Evolutionary conservation across 2,797 vertebrate genomes (phyloP), one percentile per base, ranked within the genome.

Genomic region (Psittacula echo): DNA sequence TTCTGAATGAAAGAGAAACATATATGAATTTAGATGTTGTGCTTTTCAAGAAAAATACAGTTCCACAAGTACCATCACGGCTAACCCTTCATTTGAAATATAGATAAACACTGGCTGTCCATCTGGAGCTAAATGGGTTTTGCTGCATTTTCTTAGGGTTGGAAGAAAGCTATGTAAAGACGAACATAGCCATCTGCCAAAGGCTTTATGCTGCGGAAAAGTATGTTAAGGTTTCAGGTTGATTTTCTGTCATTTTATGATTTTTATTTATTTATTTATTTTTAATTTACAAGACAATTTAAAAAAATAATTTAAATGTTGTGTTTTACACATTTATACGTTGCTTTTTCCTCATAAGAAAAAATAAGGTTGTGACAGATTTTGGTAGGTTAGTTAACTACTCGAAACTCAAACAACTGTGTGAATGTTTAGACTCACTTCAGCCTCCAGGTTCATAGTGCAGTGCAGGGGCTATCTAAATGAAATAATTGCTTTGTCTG

Each of bases 401-500:
- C 30, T 13, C 2, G 3, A 22, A 74, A 48, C 22, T 18, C 19
- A 37, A 86, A 67, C 71, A 79, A 60, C 50, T 10, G 16, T 3
- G 2, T 93, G 34, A 74, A 65, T 76, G 5, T 91, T 93, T 95
- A 95, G 76, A 77, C 48, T 95, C 39, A 16, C 58, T 95, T 94
- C 94, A 94, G 64, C 47, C 51, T 90, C 8, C 44, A 37, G 22
- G 81, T 91, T 95, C 80, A 78, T 66, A 72, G 82, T 85, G 29
- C 21, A 41, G 71, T 67, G 84, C 64, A 42, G 54, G 73, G 74
- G 81, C 90, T 94, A 93, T 80, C 76, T 93, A 95, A 96, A 94
- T 94, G 81, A 97, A 97, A 93, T 92, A 89, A 96, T 93, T 97
- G 61, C 87, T 89, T 96, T 97, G 76, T 90, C 76, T 97, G 85